Base-by-base conservation (phyloP, 1,140 invertebrate genomes). In the Drosophila equinoxialis region DNA sequence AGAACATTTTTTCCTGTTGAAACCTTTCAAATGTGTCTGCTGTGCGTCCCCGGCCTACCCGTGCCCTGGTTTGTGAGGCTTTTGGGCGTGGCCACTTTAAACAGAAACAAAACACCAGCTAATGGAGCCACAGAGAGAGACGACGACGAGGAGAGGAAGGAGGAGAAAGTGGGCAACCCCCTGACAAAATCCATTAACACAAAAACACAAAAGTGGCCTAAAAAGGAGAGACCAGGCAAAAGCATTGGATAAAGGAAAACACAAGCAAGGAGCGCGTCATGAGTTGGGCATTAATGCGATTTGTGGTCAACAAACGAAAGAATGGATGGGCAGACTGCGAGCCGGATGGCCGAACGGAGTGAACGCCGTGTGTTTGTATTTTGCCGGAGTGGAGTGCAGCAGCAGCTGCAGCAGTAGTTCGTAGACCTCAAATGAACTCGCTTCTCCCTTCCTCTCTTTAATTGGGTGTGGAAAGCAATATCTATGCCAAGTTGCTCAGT, bases 21-120 rank as follows among this genome's bases (percentile, higher is more conserved):
- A 78, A 59, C 76, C 75, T 78, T 78, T 68, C 30, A 78, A 78
- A 78, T 78, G 76, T 73, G 63, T 78, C 68, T 78, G 51, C 45
- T 39, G 54, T 39, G 37, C 0, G 6, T 30, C 37, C 37, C 11
- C 37, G 14, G 14, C 14, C 45, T 48, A 7, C 45, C 14, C 45
- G 14, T 17, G 45, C 8, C 17, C 45, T 51, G 45, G 45, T n/a
- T 51, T 51, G 17, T 23, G 45, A 10, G 23, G 14, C 8, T 51
- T 63, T 76, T 69, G 65, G 74, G 74, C 60, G 73, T 76, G 65
- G 66, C 73, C 66, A 60, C 73, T 76, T 63, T n/a, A 72, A 57
- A 51, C 54, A 20, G 37, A 59, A 62, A 68, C 54, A 37, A 42
- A 72, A 68, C 37, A 14, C 45, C 45, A 7, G 66, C 66, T 76